Evolutionary conservation across 2,797 vertebrate genomes (phyloP).

Genomic region (Knipowitschia caucasica): DNA sequence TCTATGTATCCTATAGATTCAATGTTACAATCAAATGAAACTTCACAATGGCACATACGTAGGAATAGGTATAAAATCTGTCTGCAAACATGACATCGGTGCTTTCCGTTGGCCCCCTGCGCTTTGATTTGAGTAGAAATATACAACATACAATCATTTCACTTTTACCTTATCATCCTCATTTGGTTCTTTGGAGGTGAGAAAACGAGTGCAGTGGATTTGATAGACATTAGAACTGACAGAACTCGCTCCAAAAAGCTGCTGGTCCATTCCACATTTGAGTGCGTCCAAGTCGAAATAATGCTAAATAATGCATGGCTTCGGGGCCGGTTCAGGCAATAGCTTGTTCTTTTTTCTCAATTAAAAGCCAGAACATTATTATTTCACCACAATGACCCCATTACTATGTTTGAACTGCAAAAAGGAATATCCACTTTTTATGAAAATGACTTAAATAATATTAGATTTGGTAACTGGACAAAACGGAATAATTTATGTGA

Average conservation of each 20-base stretch:
- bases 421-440: slow-evolving; percentile 32
- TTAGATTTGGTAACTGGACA: no score
- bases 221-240: slow-evolving; percentile 33
- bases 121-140: slow-evolving; percentile 30
- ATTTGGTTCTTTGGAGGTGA: slow-evolving; percentile 49
- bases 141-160: slow-evolving; percentile 54
- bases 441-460: background rate
- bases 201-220: slow-evolving; percentile 69
- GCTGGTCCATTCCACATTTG: slow-evolving; percentile 29
- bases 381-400: slow-evolving; percentile 16
- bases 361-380: slow-evolving; percentile 41
- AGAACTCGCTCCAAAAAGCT: slow-evolving; percentile 32
- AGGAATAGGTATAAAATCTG: slow-evolving; percentile 40
- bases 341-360: slow-evolving; percentile 22
- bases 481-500: background rate
- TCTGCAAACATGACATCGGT: slow-evolving; percentile 35
- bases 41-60: slow-evolving; percentile 58
- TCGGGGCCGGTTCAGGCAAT: slow-evolving; percentile 34
- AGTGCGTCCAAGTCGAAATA: slow-evolving; percentile 24
- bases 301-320: slow-evolving; percentile 39
- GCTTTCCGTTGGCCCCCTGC: slow-evolving; percentile 24
- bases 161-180: slow-evolving; percentile 44
- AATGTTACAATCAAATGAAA: slow-evolving; percentile 24
- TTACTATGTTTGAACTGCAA: slow-evolving; percentile 21
- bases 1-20: slow-evolving; percentile 5